These are phyloP conservation scores for Tetrao urogallus DNA, from an alignment of 2,113 vertebrate genomes.

Conservation along the genomic window DNA sequence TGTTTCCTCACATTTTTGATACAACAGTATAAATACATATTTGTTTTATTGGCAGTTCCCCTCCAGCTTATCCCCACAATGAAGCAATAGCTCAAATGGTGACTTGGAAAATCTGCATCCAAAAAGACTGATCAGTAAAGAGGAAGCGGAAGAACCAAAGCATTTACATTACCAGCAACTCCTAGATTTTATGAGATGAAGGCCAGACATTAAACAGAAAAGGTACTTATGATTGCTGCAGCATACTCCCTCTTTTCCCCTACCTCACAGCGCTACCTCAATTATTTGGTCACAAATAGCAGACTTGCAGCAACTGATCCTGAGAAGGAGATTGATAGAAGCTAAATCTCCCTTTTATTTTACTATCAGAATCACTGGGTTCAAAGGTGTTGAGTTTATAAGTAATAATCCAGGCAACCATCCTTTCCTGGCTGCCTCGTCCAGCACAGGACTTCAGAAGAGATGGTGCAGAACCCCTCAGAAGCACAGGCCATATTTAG, in stretches of 20 bases:
- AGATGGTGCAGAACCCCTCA: background rate
- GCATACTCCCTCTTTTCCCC: background rate
- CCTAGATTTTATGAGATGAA: background rate
- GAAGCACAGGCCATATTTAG: background rate
- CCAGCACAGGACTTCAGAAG: background rate
- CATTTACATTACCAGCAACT: background rate
- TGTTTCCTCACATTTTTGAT: background rate
- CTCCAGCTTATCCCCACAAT: background rate
- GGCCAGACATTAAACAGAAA: background rate
- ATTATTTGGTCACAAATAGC: conserved; percentile 27
- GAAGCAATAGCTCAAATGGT: accelerated
- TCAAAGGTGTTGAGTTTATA: background rate
- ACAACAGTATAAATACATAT: background rate
- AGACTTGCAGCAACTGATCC: background rate
- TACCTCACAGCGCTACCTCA: background rate
- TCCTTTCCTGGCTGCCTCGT: background rate
- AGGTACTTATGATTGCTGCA: background rate
- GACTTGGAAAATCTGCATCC: background rate
- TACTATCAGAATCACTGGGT: background rate
- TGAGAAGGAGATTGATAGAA: background rate
- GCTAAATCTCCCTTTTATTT: background rate
- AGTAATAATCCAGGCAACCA: background rate
- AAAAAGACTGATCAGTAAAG: background rate
- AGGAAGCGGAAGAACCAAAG: background rate
- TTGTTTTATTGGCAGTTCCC: background rate